A percentile compares a stretch with the other conserved stretches of the same genome.
phyloP scores from a whole-genome alignment of 1,140 invertebrate species.

The Wiebesia pumilae region DNA sequence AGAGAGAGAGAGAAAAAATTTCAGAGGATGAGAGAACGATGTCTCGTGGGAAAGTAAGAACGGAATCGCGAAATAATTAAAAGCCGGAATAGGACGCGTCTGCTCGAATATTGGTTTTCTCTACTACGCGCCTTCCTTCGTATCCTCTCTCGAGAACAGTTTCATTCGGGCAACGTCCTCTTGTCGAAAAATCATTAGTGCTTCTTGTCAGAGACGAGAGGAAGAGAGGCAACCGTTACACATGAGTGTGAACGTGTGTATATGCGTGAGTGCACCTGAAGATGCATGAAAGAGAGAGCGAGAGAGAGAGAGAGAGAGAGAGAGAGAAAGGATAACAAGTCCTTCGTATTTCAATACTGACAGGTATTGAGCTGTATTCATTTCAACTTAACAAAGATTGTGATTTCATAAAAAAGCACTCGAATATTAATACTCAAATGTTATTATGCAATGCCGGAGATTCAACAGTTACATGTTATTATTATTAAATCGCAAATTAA shows the following conservation, averaged over 20 bases:
- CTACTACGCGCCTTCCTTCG: conserved; percentile 7
- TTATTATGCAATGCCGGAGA: too few species aligned
- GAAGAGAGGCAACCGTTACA: neutral
- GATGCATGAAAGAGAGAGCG: neutral
- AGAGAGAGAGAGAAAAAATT: conserved; percentile 10
- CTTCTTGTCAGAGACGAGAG: neutral
- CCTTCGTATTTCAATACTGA: neutral
- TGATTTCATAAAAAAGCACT: conserved; percentile 7
- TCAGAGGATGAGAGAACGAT: neutral
- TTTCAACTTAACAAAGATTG: neutral
- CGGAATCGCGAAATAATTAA: conserved; percentile 48
- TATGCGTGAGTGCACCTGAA: neutral
- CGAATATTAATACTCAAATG: too few species aligned
- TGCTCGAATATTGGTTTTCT: conserved; percentile 49
- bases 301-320: neutral
- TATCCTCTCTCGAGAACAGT: conserved; percentile 20
- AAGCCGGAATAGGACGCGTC: conserved; percentile 44
- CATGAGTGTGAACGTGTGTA: neutral
- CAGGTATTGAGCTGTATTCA: neutral
- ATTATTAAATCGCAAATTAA: too few species aligned
- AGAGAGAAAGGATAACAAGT: neutral
- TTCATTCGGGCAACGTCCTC: conserved; percentile 32
- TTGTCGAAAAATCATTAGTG: conserved; percentile 50
- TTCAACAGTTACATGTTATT: too few species aligned
- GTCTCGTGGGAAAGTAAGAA: conserved; percentile 37